These are phyloP conservation scores for Parauchenoglanis punctatus DNA, from an alignment of 2,797 vertebrate genomes.

Conservation along the genomic window DNA sequence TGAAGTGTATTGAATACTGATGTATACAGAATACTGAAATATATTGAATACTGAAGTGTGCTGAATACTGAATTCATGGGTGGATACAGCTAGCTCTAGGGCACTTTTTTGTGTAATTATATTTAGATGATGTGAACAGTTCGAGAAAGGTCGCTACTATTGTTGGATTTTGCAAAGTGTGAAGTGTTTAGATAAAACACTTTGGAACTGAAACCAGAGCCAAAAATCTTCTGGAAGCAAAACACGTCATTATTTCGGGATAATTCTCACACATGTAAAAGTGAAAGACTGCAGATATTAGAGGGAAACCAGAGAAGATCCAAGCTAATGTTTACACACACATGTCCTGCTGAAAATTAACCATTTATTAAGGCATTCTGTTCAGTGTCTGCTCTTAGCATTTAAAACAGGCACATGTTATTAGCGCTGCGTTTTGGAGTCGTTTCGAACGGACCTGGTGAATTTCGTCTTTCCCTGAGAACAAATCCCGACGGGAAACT, in stretches of 20 bases:
- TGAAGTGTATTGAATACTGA: background rate
- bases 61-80: background rate
- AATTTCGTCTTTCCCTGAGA: constrained; percentile 32
- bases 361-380: constrained; percentile 48
- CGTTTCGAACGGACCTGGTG: constrained; percentile 33
- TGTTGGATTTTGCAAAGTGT: constrained; percentile 6
- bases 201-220: background rate
- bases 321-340: constrained; percentile 48
- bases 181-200: constrained; percentile 30
- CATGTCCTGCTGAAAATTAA: constrained; percentile 44
- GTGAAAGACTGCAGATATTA: constrained; percentile 51
- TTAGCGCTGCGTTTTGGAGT: constrained; percentile 39
- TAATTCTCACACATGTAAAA: constrained; percentile 18
- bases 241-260: background rate
- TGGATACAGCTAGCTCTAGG: background rate
- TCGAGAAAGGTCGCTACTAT: background rate
- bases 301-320: constrained; percentile 39
- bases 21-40: background rate
- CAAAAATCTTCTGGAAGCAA: background rate
- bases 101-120: background rate
- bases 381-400: constrained; percentile 42
- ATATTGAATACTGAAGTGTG: background rate
- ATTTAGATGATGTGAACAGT: background rate
- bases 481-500: constrained; percentile 29
- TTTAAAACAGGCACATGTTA: constrained; percentile 26